phyloP scores from a whole-genome alignment of 2,888 invertebrate species.

The Linyphia triangularis region DNA sequence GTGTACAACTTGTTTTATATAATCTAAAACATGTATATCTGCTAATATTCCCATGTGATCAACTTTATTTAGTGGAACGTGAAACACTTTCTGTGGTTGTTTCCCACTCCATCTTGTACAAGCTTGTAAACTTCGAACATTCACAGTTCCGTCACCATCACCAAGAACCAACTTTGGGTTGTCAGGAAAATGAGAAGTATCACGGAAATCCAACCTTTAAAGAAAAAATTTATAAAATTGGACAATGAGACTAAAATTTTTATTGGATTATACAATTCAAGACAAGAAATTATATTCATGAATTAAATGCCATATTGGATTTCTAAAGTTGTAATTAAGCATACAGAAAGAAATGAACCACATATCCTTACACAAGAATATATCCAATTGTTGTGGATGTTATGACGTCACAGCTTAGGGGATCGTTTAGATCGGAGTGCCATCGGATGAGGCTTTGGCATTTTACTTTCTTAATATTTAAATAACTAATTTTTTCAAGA shows the following conservation, averaged over 20 bases:
- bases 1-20: constrained; percentile 77
- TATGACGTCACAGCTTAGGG: no score
- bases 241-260: neutral
- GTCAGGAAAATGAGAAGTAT: constrained; percentile 83
- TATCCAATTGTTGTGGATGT: no score
- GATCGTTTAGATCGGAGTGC: no score
- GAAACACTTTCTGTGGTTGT: constrained; percentile 85
- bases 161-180: constrained; percentile 86
- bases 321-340: neutral
- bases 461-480: no score
- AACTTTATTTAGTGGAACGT: constrained; percentile 83
- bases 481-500: no score
- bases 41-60: constrained; percentile 90
- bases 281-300: neutral
- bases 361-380: no score
- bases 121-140: constrained; percentile 90
- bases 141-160: constrained; percentile 98
- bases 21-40: constrained; percentile 78
- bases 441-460: no score
- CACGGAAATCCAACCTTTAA: constrained; percentile 38
- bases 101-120: constrained; percentile 87
- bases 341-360: no score
- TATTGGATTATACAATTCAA: neutral
- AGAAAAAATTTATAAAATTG: neutral
- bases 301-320: no score